Percentiles rank a stretch among this genome's conserved stretches.
Conservation (phyloP, 2,797 vertebrate species). For the Ctenopoma kingsleyae region DNA sequence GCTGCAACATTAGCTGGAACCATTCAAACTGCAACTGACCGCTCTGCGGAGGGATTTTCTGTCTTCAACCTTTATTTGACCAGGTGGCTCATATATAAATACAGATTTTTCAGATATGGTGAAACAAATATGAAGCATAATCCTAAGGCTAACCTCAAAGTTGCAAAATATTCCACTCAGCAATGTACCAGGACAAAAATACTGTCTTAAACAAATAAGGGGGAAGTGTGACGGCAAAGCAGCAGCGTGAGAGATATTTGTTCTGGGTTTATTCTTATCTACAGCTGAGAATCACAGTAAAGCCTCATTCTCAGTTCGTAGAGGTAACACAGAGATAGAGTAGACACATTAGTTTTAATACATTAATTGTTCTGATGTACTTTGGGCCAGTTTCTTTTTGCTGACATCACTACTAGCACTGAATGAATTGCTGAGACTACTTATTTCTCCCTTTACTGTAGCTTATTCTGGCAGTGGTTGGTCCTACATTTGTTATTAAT, state of each 20-base stretch:
- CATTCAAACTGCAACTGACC: slow-evolving; percentile 11
- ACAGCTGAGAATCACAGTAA: slow-evolving; percentile 2
- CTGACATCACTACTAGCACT: too few relatives aligned
- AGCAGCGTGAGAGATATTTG: not conserved
- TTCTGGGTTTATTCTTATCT: slow-evolving; percentile 40
- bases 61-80: slow-evolving; percentile 31
- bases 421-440: too few relatives aligned
- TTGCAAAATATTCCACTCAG: slow-evolving; percentile 16
- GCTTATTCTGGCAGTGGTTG: too few relatives aligned
- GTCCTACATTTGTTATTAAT: too few relatives aligned
- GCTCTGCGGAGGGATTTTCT: slow-evolving; percentile 2
- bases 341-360: not conserved
- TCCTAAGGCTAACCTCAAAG: slow-evolving; percentile 7
- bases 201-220: slow-evolving; percentile 28
- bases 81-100: slow-evolving; percentile 34
- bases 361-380: not conserved
- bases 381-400: not conserved
- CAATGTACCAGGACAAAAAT: not conserved
- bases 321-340: not conserved
- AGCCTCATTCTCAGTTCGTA: not conserved
- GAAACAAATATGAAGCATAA: slow-evolving; percentile 10
- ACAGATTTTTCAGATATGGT: slow-evolving; percentile 20
- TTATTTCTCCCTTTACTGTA: too few relatives aligned
- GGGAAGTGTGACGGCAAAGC: not conserved
- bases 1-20: not conserved